These are phyloP conservation scores for Pterophyllum scalare DNA, from an alignment of 2,113 vertebrate species.

Conservation along the genomic window DNA sequence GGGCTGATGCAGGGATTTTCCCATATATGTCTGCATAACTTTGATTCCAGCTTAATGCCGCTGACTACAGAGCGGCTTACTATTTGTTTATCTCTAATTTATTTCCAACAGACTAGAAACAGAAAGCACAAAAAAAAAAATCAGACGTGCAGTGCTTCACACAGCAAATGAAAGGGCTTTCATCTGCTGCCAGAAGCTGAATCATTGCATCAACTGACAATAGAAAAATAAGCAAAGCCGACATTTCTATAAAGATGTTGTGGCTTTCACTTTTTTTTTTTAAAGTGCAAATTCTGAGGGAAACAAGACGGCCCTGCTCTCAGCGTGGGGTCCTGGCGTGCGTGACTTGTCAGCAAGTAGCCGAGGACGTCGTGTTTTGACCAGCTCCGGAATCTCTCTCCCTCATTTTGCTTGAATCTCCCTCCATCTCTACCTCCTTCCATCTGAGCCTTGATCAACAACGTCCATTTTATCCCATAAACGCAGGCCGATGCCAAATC, in stretches of 20 bases:
- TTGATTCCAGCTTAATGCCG: background rate
- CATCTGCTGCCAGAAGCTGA: constrained; percentile 1
- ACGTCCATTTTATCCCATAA: constrained; percentile 71
- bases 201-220: constrained; percentile 15
- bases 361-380: constrained; percentile 33
- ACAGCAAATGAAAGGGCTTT: constrained; percentile 32
- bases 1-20: background rate
- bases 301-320: background rate
- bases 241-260: constrained; percentile 11
- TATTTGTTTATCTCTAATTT: constrained; percentile 7
- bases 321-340: constrained; percentile 4
- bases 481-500: constrained; percentile 70
- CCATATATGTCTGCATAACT: background rate
- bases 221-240: constrained; percentile 6
- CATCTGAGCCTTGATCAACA: constrained; percentile 73
- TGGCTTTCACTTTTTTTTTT: constrained; percentile 8
- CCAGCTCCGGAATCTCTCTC: constrained; percentile 25
- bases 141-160: constrained; percentile 14
- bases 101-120: constrained; percentile 18
- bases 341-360: constrained; percentile 29
- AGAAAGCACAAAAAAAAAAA: constrained; percentile 2
- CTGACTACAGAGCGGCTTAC: background rate
- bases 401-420: constrained; percentile 45
- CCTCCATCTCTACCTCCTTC: constrained; percentile 56
- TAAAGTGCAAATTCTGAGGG: constrained; percentile 11